Conservation (phyloP, 2,113 vertebrate species). For the Indri indri region DNA sequence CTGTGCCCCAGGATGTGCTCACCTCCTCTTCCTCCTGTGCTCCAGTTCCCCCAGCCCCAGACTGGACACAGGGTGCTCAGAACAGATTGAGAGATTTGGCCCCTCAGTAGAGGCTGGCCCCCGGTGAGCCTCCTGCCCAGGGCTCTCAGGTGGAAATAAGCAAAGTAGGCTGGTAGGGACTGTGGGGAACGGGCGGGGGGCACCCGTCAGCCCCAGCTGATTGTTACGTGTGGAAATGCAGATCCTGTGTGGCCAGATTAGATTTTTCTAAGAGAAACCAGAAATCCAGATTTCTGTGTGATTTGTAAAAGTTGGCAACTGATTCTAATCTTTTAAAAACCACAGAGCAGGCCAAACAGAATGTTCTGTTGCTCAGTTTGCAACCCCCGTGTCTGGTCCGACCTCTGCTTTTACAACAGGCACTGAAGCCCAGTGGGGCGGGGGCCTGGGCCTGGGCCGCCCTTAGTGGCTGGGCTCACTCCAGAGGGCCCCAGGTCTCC, state of each 20-base stretch:
- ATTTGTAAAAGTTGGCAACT: slow-evolving; percentile 29
- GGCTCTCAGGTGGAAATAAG: neutral
- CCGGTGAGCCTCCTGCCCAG: too few relatives aligned
- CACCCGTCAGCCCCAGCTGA: too few relatives aligned
- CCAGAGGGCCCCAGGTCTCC: neutral
- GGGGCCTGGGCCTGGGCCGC: neutral
- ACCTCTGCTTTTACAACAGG: neutral
- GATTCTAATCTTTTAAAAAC: neutral
- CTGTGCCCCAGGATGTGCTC: neutral
- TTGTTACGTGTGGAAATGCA: neutral
- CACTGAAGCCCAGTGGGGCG: too few relatives aligned
- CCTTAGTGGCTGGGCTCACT: neutral
- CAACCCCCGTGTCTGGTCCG: neutral
- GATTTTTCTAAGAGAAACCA: neutral
- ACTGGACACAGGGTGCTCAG: neutral
- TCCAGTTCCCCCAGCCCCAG: neutral
- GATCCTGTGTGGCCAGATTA: neutral
- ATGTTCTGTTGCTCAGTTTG: neutral
- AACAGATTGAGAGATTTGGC: neutral
- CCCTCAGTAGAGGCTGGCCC: neutral
- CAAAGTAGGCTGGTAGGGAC: neutral
- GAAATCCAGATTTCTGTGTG: neutral
- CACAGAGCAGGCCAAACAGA: neutral
- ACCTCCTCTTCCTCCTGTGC: neutral
- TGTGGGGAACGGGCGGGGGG: neutral